Evolutionary conservation across 2,113 vertebrate species (phyloP), one percentile per base, ranked within the genome.

Genomic region (Cavia aperea): DNA sequence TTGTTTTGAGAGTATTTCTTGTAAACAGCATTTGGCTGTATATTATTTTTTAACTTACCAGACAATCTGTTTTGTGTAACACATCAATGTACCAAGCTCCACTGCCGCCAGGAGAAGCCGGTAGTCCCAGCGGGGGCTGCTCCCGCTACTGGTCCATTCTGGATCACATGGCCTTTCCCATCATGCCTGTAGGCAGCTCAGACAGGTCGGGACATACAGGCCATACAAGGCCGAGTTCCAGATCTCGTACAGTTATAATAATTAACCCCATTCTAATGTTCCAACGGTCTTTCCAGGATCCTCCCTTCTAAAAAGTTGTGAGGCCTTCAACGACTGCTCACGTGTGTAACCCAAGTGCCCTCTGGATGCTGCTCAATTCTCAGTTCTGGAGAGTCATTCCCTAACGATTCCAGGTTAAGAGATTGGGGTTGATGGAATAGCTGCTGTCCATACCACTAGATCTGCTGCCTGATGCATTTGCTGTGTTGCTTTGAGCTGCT

Each of bases 1-100:
- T 95, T 96, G 93, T 94, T 96, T 96, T 54, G 93, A 62, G 89
- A 92, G n/a, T 94, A 95, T 95, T 96, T 95, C 91, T 94, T 95
- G 62, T 94, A 96, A 96, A 95, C 65, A 96, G 93, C 94, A 92
- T 96, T 95, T 96, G 95, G 93, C 82, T 91, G 18, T 87, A 79
- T 94, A 95, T 93, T 94, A 68, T 95, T 94, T 93, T 94, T 91
- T 84, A 93, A 93, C 79, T 92, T 85, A 92, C 82, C 88, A 94
- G 63, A 92, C 91, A 95, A 94, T 95, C 91, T 96, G 94, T 92
- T 88, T 94, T 91, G 19, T 63, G 19, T 62, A 88, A 92, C 43
- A 87, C n/a, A 19, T 31, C 9, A 15, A 88, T 62, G 73, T 21
- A 49, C 58, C 18, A 31, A 87, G 56, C 72, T 72, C 73, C n/a